Evolutionary conservation across 2,888 invertebrate species (phyloP).

Genomic region (Drosophila phalerata): DNA sequence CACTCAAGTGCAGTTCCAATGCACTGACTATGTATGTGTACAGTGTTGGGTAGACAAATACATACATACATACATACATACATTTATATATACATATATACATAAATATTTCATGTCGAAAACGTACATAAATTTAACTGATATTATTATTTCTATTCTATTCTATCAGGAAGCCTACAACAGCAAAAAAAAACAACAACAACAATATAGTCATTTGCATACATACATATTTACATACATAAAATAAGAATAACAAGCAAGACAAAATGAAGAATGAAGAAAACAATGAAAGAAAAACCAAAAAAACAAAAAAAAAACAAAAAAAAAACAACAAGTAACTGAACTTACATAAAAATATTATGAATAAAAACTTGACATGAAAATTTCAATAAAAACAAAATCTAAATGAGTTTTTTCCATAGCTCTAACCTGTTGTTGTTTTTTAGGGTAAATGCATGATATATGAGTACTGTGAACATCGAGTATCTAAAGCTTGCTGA

Average conservation of each 20-base stretch:
- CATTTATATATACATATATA: conserved; percentile 19
- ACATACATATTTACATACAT: conserved; percentile 62
- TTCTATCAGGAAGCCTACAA: conserved; percentile 33
- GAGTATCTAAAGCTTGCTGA: conserved; percentile 4
- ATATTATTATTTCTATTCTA: conserved; percentile 50
- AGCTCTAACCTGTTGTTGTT: conserved; percentile 18
- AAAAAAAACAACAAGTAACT: conserved; percentile 50
- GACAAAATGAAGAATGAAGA: conserved; percentile 22
- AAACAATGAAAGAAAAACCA: conserved; percentile 12
- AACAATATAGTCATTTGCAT: conserved; percentile 61
- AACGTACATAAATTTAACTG: conserved; percentile 45
- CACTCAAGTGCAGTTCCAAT: conserved; percentile 38
- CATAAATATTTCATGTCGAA: conserved; percentile 52
- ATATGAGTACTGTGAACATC: background rate
- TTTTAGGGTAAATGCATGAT: conserved; percentile 5
- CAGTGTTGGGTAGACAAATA: conserved; percentile 13
- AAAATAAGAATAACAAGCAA: conserved; percentile 48
- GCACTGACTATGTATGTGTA: conserved; percentile 27
- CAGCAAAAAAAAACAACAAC: conserved; percentile 32
- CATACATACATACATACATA: conserved; percentile 18
- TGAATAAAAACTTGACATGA: conserved; percentile 63
- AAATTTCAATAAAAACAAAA: conserved; percentile 61
- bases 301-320: background rate
- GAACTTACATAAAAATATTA: conserved; percentile 78
- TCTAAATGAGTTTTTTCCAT: conserved; percentile 35